Base-by-base conservation (phyloP, 2,888 invertebrate species). In the Lepidocyrtinus sp. region DNA sequence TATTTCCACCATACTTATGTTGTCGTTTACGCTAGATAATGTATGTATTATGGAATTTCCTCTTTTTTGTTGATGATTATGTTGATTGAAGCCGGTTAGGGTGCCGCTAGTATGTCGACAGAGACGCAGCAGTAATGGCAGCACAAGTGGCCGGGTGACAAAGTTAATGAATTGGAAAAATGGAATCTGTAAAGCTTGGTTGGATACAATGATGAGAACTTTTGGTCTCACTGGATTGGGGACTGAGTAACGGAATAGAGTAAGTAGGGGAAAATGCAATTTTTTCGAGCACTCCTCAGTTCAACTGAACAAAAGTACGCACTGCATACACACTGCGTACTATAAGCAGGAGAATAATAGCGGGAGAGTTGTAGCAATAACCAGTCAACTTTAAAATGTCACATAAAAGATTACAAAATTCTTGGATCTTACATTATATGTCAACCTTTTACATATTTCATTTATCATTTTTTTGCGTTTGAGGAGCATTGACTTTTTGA, bases 141-240 rank as follows among this genome's bases (percentile, higher is more conserved):
- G 64, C 65, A 71, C 78, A 81, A 78, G 81, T 85, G 84, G 81
- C 82, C 82, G 86, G 86, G 85, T 85, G 86, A 86, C 85, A 85
- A 85, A 85, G 82, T 85, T 85, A 86, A 86, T 86, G 86, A 86
- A 84, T 85, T 85, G 86, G 86, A 86, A 86, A 86, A 86, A 83
- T 85, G 85, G 83, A 84, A 84, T 85, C 84, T 83, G 82, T 80
- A 73, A 83, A 77, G 83, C 82, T 81, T 83, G 82, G 77, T 82
- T 82, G 83, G 50, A 63, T 82, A 81, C 81, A 81, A 75, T 74
- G 82, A 84, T 78, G 72, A 81, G 82, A 80, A 73, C 62, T 63
- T 55, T 19, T 36, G 17, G n/a, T 46, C 2, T 45, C 2, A 1
- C 25, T 21, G 61, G 61, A 71, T 65, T 67, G 12, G 64, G 70